Base-by-base conservation (phyloP, 92 coral and sea anemone genomes). In the Micromussa lordhowensis region DNA sequence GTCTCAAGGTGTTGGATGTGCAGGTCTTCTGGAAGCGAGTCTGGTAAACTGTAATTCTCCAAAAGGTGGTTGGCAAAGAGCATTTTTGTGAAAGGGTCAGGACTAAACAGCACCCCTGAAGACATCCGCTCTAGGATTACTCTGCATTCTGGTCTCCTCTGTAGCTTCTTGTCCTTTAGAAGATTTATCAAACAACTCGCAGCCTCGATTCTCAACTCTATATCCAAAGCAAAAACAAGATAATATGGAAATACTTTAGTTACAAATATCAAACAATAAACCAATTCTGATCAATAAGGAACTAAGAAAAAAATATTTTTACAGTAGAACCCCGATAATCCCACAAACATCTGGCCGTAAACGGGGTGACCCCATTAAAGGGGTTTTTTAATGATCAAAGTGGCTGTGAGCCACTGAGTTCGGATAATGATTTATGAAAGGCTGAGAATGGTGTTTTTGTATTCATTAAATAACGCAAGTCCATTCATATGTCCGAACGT, bases 61-160 rank as follows among this genome's bases (percentile, higher is more conserved):
- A 51, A 35, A 6, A 75, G 38, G n/a, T 55, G 64, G 36, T 55
- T 53, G 18, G 64, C 51, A 31, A 84, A 63, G 11, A 84, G 28
- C 59, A 12, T 84, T 44, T 78, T 84, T 3, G 68, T 84, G 21
- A 74, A 54, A 1, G 19, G 24, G 38, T 84, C 88, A 34, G 88
- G 81, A 78, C 80, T 22, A 22, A 84, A 74, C 21, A 84, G 48
- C 32, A 84, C n/a, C 38, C 58, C 80, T 21, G 81, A 84, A 15
- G 80, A 57, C 24, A 59, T 10, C 8, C 69, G 13, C 80, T 84
- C 81, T 2, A 84, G 57, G 30, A 74, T 8, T 21, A n/a, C 80
- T 73, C 88, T 55, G 24, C 88, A 74, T 32, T 84, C 88, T 22
- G 88, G 88, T 51, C 26, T 84, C 36, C 38, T 74, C 72, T 57